phyloP scores from a whole-genome alignment of 23 tunicate species.

The Phallusia fumigata region DNA sequence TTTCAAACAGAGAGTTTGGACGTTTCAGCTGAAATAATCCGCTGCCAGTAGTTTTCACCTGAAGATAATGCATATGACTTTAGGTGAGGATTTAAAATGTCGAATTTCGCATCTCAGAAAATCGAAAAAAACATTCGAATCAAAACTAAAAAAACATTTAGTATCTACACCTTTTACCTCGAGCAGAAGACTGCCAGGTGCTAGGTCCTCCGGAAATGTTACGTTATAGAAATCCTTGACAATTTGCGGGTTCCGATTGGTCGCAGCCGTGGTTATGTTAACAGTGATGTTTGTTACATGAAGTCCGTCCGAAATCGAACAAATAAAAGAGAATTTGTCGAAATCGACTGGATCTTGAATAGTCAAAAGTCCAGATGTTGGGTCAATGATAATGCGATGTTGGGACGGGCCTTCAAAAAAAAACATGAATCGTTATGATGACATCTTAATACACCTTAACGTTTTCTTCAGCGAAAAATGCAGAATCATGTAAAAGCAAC shows the following conservation, averaged over 20 bases:
- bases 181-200: not conserved
- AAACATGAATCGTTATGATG: too few species aligned
- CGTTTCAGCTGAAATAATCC: not conserved
- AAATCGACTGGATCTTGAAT: not conserved
- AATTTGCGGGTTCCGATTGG: not conserved
- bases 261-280: not conserved
- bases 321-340: not conserved
- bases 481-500: too few species aligned
- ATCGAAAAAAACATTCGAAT: too few species aligned
- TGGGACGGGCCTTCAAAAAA: too few species aligned
- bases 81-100: not conserved
- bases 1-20: not conserved
- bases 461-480: too few species aligned
- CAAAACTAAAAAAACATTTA: too few species aligned
- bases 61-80: not conserved
- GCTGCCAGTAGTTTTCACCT: not conserved
- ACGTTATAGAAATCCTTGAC: not conserved
- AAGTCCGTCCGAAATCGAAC: not conserved
- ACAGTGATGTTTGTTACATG: not conserved
- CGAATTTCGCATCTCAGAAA: too few species aligned
- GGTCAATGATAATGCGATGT: not conserved
- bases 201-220: not conserved
- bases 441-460: too few species aligned
- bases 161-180: not conserved
- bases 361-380: not conserved